Conservation (phyloP, 2,888 invertebrate species). For the Noctua janthe region DNA sequence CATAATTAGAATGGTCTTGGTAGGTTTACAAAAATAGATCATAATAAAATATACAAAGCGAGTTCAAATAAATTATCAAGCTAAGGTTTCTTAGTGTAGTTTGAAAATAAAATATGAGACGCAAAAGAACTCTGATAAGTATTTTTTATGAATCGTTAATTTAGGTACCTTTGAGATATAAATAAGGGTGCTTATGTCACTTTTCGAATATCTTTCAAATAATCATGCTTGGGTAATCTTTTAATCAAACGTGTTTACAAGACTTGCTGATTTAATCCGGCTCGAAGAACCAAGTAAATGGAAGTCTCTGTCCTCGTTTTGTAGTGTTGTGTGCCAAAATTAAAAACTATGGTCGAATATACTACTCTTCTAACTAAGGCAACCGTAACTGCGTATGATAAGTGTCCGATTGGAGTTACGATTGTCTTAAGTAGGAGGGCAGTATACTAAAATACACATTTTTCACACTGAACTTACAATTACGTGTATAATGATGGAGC, state of each 20-base stretch:
- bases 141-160: background rate
- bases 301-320: background rate
- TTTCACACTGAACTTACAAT: background rate
- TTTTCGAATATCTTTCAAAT: background rate
- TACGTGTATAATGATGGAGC: background rate
- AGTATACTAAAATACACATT: background rate
- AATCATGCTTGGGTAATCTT: background rate
- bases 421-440: too few relatives aligned
- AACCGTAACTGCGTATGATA: too few relatives aligned
- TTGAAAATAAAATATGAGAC: background rate
- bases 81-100: background rate
- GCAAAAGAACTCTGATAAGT: background rate
- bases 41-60: background rate
- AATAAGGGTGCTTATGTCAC: background rate
- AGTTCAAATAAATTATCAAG: background rate
- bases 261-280: background rate
- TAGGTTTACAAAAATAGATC: background rate
- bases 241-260: background rate
- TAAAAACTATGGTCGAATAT: background rate
- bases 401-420: too few relatives aligned
- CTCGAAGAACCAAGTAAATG: background rate
- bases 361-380: too few relatives aligned
- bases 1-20: background rate
- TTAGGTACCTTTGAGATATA: background rate
- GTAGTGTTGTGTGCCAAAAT: background rate